Conservation (phyloP, 2,888 invertebrate species). For the Athalia circularis region DNA sequence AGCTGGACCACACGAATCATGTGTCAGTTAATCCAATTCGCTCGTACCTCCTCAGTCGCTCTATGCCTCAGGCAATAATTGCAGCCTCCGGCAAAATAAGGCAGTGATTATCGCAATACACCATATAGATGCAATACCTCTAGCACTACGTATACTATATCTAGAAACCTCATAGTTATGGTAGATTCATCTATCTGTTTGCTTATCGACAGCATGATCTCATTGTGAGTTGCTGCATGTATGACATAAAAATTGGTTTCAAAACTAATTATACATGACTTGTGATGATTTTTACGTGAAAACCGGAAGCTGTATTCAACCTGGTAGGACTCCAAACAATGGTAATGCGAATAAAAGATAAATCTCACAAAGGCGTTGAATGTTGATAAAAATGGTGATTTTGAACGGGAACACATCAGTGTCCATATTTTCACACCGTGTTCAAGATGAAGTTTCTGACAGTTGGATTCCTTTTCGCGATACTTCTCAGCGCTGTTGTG, state of each 20-base stretch:
- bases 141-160: too few species aligned
- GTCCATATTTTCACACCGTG: neutral
- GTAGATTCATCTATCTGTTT: too few species aligned
- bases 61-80: too few species aligned
- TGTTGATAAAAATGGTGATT: constrained; percentile 19
- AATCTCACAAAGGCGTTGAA: neutral
- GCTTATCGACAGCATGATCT: too few species aligned
- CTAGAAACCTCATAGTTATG: too few species aligned
- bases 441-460: constrained; percentile 18
- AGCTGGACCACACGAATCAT: too few species aligned
- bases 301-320: constrained; percentile 18
- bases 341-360: neutral
- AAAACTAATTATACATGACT: neutral
- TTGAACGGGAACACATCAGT: constrained; percentile 7
- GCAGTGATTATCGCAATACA: too few species aligned
- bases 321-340: neutral
- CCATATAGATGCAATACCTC: too few species aligned
- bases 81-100: too few species aligned
- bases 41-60: too few species aligned
- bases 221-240: neutral
- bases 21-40: too few species aligned
- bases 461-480: constrained; percentile 12
- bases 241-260: neutral
- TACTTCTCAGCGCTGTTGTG: constrained; percentile 22
- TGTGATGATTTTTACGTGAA: neutral